Evolutionary conservation across 2,888 invertebrate genomes (phyloP).

Genomic region (Mythimna vitellina): DNA sequence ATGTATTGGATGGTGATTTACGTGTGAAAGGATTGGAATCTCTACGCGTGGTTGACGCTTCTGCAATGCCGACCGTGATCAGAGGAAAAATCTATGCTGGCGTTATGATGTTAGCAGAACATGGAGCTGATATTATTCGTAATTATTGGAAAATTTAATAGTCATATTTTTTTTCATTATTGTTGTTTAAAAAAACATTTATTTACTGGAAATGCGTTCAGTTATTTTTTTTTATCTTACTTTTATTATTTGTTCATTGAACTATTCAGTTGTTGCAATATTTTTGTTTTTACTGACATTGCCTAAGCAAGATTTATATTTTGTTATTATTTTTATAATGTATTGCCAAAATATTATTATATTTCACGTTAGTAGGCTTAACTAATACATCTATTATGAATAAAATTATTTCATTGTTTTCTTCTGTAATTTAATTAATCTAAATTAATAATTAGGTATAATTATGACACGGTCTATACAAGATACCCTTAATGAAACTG

Average conservation of each 20-base stretch:
- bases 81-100: slow-evolving; percentile 90
- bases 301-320: neutral
- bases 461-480: neutral
- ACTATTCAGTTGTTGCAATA: too few species aligned
- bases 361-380: neutral
- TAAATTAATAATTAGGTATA: neutral
- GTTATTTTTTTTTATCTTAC: neutral
- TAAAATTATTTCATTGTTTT: too few species aligned
- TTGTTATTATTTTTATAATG: neutral
- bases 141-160: neutral
- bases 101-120: slow-evolving; percentile 70
- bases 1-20: slow-evolving; percentile 92
- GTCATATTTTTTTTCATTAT: neutral
- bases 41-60: slow-evolving; percentile 70
- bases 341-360: neutral
- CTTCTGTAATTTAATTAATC: too few species aligned
- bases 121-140: slow-evolving; percentile 66
- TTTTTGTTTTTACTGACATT: neutral
- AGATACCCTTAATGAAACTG: too few species aligned
- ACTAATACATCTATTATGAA: too few species aligned
- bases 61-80: slow-evolving; percentile 85
- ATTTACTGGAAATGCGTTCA: neutral
- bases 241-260: neutral
- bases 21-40: slow-evolving; percentile 58
- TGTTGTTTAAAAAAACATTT: neutral